These are phyloP conservation scores for Xylocopa sonorina DNA, from an alignment of 1,140 invertebrate species.

Conservation along the genomic window DNA sequence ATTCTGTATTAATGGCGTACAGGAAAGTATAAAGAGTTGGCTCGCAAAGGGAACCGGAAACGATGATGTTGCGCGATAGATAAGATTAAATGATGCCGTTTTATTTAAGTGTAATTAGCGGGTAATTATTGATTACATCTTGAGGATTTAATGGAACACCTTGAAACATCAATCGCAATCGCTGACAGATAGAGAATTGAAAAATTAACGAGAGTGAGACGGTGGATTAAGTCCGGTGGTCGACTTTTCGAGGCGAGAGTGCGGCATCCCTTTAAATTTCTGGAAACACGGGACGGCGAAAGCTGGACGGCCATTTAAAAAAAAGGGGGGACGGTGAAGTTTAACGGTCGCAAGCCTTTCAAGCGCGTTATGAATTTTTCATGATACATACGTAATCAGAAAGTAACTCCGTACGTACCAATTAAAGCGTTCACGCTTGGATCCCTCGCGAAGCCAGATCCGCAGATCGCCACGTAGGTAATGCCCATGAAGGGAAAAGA, in stretches of 20 bases:
- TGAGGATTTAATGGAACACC: neutral
- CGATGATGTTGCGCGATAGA: neutral
- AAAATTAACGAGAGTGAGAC: no score
- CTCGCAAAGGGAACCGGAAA: neutral
- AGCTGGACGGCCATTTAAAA: neutral
- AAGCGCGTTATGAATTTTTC: slow-evolving; percentile 57
- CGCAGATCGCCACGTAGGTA: slow-evolving; percentile 46
- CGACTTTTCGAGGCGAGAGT: no score
- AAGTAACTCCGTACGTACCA: slow-evolving; percentile 55
- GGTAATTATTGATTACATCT: neutral
- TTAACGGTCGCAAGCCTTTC: slow-evolving; percentile 24
- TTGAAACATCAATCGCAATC: no score
- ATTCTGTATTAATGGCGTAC: neutral
- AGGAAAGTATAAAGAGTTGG: neutral
- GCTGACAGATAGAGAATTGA: no score
- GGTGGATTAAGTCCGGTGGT: no score
- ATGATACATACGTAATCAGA: slow-evolving; percentile 52
- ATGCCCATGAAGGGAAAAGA: slow-evolving; percentile 3
- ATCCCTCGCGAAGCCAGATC: slow-evolving; percentile 40
- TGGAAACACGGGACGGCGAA: neutral
- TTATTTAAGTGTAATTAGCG: neutral
- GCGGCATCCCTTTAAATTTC: no score
- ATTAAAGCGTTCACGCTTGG: slow-evolving; percentile 63
- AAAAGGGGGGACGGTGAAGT: neutral
- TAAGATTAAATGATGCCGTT: neutral